These are phyloP conservation scores for Percopsis transmontana DNA, from an alignment of 2,113 vertebrate genomes.

Conservation along the genomic window DNA sequence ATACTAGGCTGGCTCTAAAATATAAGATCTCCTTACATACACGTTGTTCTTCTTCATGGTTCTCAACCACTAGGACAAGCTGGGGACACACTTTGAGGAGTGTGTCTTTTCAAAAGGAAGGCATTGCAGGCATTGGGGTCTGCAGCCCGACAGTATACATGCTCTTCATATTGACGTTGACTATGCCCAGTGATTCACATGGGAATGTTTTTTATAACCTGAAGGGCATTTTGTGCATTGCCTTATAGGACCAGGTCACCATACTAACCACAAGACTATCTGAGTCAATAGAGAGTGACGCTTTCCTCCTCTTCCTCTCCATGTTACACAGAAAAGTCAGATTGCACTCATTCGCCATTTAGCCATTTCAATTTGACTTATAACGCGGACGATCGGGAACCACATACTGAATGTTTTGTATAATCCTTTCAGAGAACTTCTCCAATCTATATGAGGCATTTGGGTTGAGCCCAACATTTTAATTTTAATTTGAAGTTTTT, in stretches of 20 bases:
- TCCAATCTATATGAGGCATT: slow-evolving; percentile 19
- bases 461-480: slow-evolving; percentile 46
- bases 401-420: neutral
- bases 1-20: neutral
- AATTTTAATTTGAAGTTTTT: slow-evolving; percentile 48
- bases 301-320: neutral
- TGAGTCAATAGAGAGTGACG: slow-evolving; percentile 42
- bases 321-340: neutral
- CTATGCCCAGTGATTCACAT: neutral
- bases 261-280: slow-evolving; percentile 34
- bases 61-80: too few relatives aligned
- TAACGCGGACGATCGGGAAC: neutral
- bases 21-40: slow-evolving; percentile 1
- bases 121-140: too few relatives aligned
- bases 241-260: neutral
- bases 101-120: too few relatives aligned
- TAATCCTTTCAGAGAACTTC: slow-evolving; percentile 11
- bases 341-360: neutral
- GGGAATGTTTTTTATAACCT: neutral
- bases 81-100: too few relatives aligned
- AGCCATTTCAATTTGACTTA: neutral
- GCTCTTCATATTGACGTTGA: too few relatives aligned
- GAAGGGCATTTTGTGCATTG: neutral
- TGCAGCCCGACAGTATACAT: too few relatives aligned
- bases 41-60: neutral